These are phyloP conservation scores for Panopea generosa DNA, from an alignment of 2,888 invertebrate species.

Conservation along the genomic window DNA sequence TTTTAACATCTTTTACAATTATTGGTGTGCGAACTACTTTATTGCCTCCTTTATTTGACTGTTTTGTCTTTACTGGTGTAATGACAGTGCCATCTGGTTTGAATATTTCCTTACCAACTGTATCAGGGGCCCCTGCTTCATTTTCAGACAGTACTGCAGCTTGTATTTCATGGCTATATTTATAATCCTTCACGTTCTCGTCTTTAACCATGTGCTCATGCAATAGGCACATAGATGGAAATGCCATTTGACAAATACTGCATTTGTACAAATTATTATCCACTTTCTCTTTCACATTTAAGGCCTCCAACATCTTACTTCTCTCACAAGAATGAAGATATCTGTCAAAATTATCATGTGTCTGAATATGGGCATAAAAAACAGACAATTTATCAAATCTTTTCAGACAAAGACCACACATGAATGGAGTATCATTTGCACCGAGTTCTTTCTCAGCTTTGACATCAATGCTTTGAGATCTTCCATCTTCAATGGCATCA, in stretches of 20 bases:
- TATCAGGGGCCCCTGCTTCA: not conserved
- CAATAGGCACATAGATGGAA: slow-evolving; percentile 41
- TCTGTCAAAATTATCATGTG: not conserved
- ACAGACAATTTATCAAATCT: not conserved
- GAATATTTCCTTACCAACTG: not conserved
- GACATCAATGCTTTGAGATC: too few relatives aligned
- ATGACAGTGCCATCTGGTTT: too few relatives aligned
- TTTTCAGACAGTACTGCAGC: slow-evolving; percentile 17
- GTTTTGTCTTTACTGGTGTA: too few relatives aligned
- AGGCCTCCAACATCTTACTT: not conserved
- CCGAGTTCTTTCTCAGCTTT: not conserved
- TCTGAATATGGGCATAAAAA: not conserved
- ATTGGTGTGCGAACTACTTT: too few relatives aligned
- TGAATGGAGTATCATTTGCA: not conserved
- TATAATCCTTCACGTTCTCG: slow-evolving; percentile 45
- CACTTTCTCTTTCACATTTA: not conserved
- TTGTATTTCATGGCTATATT: slow-evolving; percentile 36
- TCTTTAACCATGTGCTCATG: slow-evolving; percentile 54
- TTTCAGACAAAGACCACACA: not conserved
- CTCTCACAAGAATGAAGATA: not conserved
- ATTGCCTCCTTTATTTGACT: too few relatives aligned
- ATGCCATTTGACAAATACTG: slow-evolving; percentile 32
- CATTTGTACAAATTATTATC: slow-evolving; percentile 13
- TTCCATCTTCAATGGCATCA: too few relatives aligned
- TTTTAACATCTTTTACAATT: too few relatives aligned